Conservation (phyloP, 2,797 vertebrate genomes). For the Columba guinea region DNA sequence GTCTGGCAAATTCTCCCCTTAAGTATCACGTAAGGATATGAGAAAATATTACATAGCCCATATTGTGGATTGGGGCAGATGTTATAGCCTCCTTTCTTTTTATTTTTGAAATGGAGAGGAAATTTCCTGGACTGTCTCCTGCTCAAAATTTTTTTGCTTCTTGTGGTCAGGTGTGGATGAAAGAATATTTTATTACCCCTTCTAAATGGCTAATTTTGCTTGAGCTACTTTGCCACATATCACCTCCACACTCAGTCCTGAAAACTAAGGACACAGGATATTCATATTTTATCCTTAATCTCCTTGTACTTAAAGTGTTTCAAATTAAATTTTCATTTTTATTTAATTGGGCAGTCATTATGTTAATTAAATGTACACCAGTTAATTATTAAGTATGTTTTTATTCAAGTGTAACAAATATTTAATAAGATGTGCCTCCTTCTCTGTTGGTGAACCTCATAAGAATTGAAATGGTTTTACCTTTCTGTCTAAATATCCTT, state of each 20-base stretch:
- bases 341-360: slow-evolving; percentile 58
- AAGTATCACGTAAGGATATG: background rate
- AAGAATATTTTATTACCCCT: background rate
- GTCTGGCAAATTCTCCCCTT: background rate
- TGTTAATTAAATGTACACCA: slow-evolving; percentile 60
- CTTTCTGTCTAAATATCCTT: slow-evolving; percentile 40
- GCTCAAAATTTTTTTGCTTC: background rate
- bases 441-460: background rate
- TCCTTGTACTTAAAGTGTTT: slow-evolving; percentile 20
- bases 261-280: slow-evolving; percentile 8
- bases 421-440: slow-evolving; percentile 43
- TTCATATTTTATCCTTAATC: slow-evolving; percentile 44
- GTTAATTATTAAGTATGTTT: slow-evolving; percentile 66
- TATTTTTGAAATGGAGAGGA: background rate
- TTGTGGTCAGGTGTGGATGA: background rate
- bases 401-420: slow-evolving; percentile 62
- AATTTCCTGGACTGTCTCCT: background rate
- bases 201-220: slow-evolving; percentile 25
- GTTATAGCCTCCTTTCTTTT: background rate
- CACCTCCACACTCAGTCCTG: background rate
- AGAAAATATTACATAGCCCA: background rate
- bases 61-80: background rate
- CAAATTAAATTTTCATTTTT: slow-evolving; percentile 65
- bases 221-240: background rate
- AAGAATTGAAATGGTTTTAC: slow-evolving; percentile 28